Percentiles rank a stretch among this genome's conserved stretches.
These are phyloP conservation scores for Tuta absoluta DNA, from an alignment of 2,888 invertebrate species.

Conservation along the genomic window DNA sequence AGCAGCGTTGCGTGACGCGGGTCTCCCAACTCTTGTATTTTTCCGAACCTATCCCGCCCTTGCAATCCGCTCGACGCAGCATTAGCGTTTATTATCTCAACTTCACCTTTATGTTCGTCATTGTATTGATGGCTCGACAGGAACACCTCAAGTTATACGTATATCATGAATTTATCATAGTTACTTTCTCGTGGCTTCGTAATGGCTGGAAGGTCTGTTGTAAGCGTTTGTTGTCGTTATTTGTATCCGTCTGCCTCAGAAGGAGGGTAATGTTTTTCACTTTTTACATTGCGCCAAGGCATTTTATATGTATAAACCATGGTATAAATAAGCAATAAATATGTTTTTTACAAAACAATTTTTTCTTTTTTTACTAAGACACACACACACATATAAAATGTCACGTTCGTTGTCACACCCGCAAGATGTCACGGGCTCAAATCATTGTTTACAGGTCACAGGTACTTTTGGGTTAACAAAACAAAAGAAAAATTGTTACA, in stretches of 20 bases:
- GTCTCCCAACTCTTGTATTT: no score
- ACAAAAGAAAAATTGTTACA: slow-evolving; percentile 20
- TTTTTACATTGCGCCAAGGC: slow-evolving; percentile 37
- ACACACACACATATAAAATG: no score
- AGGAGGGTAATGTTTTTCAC: no score
- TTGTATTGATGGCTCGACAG: background rate
- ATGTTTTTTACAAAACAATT: slow-evolving; percentile 33
- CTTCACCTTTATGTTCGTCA: no score
- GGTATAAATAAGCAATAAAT: slow-evolving; percentile 39
- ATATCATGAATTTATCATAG: background rate
- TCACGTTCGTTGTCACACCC: no score
- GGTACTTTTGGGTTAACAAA: background rate
- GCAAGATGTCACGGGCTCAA: no score
- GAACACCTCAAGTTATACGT: background rate
- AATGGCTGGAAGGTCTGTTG: slow-evolving; percentile 8
- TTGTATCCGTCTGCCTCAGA: no score
- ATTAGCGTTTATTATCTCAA: no score
- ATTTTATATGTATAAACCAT: slow-evolving; percentile 36
- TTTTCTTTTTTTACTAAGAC: background rate
- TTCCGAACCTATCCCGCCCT: no score
- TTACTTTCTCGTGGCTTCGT: background rate
- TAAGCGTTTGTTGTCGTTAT: slow-evolving; percentile 31
- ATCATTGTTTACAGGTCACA: no score
- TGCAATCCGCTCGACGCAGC: no score
- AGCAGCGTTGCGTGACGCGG: no score